phyloP scores from a whole-genome alignment of 2,888 invertebrate species.

The Agonum fuliginosum region DNA sequence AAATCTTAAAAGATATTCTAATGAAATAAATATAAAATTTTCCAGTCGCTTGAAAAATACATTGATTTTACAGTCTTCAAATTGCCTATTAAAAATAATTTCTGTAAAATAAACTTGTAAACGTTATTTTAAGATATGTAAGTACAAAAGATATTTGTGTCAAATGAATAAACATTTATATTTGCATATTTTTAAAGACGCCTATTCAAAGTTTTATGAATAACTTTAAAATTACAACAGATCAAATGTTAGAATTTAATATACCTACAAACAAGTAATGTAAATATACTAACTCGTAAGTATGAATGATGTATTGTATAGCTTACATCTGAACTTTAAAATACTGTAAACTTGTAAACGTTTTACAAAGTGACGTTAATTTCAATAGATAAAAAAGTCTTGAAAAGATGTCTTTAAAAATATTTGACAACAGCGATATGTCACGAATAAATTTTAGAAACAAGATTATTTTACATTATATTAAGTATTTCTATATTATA shows the following conservation, averaged over 20 bases:
- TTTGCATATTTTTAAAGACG: conserved; percentile 14
- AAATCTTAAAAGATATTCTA: conserved; percentile 31
- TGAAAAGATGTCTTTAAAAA: conserved; percentile 9
- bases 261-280: too few species aligned
- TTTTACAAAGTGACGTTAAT: background rate
- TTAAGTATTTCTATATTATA: background rate
- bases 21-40: conserved; percentile 45
- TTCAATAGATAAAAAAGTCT: background rate
- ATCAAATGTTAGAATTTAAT: too few species aligned
- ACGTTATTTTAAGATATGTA: conserved; percentile 42
- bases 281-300: too few species aligned
- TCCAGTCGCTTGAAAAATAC: conserved; percentile 33
- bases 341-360: background rate
- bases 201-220: background rate
- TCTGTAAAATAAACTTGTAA: conserved; percentile 36
- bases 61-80: conserved; percentile 54
- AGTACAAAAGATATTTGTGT: conserved; percentile 33
- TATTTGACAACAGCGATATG: conserved; percentile 13
- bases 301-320: too few species aligned
- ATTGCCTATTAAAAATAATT: conserved; percentile 38
- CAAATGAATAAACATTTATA: conserved; percentile 13
- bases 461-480: conserved; percentile 28
- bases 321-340: background rate
- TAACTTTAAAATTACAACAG: background rate
- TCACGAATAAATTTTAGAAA: conserved; percentile 1